phyloP scores from a whole-genome alignment of 1,140 invertebrate species.

The Drosophila yakuba region DNA sequence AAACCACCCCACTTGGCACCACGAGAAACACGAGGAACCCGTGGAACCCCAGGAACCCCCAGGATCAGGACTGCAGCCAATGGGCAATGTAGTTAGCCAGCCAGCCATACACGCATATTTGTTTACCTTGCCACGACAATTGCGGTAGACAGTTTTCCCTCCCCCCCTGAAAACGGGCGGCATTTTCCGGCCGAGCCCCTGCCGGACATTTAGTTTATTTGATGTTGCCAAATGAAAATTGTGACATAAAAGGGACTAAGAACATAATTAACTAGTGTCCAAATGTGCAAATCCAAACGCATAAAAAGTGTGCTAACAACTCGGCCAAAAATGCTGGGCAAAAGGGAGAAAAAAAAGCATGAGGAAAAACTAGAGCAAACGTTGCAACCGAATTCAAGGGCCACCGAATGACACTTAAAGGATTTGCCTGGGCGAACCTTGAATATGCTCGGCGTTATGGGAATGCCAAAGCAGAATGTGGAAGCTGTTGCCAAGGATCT shows the following conservation, averaged over 20 bases:
- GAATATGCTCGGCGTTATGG: constrained; percentile 63
- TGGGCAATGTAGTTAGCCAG: constrained; percentile 73
- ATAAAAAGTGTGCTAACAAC: constrained; percentile 72
- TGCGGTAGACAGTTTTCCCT: constrained; percentile 57
- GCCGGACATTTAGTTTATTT: constrained; percentile 78
- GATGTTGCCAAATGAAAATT: constrained; percentile 82
- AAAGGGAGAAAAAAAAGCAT: constrained; percentile 1
- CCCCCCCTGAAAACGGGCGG: background rate
- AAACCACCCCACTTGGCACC: constrained; percentile 18
- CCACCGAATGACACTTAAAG: constrained; percentile 76
- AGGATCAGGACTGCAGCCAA: constrained; percentile 64
- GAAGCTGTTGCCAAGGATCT: constrained; percentile 3
- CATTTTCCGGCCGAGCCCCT: constrained; percentile 30
- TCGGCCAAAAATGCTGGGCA: constrained; percentile 17
- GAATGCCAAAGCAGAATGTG: constrained; percentile 17
- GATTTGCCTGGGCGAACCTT: constrained; percentile 60
- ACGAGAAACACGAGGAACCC: background rate
- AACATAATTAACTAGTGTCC: constrained; percentile 82
- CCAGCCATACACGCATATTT: constrained; percentile 66
- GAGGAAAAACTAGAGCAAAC: constrained; percentile 36
- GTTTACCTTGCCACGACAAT: constrained; percentile 83
- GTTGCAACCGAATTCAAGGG: constrained; percentile 38
- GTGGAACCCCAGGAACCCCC: constrained; percentile 6
- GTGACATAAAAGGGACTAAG: constrained; percentile 83
- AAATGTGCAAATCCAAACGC: constrained; percentile 79